These are phyloP conservation scores for Poeciliopsis prolifica DNA, from an alignment of 2,113 vertebrate genomes.

Conservation along the genomic window DNA sequence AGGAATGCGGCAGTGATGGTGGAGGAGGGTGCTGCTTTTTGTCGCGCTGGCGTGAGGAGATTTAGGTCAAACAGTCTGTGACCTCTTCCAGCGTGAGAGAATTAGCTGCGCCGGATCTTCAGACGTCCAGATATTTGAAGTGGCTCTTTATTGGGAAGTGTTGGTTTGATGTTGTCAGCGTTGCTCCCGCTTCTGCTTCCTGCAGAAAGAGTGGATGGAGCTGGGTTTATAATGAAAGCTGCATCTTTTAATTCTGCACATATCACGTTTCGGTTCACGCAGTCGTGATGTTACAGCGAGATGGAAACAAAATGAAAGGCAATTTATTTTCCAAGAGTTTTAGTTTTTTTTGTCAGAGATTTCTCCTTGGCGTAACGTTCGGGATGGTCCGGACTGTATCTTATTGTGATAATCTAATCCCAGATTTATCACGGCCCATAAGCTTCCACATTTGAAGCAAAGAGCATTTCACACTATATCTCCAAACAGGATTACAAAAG, in stretches of 20 bases:
- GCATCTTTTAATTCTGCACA: background rate
- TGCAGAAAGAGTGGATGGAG: too few species aligned
- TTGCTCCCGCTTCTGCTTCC: too few species aligned
- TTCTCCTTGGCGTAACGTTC: conserved; percentile 32
- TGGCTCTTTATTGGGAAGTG: background rate
- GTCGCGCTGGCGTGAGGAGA: background rate
- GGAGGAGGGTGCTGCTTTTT: background rate
- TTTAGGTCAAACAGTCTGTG: background rate
- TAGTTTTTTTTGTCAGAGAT: background rate
- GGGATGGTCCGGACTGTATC: conserved; percentile 34
- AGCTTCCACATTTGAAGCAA: conserved; percentile 61
- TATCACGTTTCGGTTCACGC: background rate
- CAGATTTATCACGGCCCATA: conserved; percentile 67
- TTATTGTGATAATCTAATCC: conserved; percentile 70
- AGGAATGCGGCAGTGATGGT: background rate
- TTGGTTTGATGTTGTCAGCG: too few species aligned
- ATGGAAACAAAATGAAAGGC: background rate
- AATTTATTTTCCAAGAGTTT: conserved; percentile 4
- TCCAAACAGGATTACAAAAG: conserved; percentile 76
- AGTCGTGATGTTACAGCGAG: background rate
- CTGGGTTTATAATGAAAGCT: too few species aligned
- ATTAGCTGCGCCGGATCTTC: background rate
- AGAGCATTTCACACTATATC: conserved; percentile 76
- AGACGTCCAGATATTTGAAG: background rate
- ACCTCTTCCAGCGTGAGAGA: background rate